Evolutionary conservation across 1,140 invertebrate species (phyloP).

Genomic region (Drosophila bocqueti): DNA sequence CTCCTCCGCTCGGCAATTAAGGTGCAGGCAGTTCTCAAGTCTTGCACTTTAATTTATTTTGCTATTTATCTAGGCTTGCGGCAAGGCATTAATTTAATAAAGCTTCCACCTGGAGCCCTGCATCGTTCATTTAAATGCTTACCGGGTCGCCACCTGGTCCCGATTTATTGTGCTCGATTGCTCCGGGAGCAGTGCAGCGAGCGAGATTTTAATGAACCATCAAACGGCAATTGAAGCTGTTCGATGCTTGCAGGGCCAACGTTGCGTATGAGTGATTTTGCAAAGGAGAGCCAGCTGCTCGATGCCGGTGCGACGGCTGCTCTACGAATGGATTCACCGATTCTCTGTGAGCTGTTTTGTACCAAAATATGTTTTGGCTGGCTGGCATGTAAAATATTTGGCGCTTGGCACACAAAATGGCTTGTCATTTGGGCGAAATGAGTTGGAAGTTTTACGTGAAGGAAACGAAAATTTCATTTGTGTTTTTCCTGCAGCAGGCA

Average conservation of each 20-base stretch:
- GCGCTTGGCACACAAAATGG: constrained; percentile 63
- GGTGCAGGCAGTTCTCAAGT: constrained; percentile 23
- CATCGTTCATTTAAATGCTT: constrained; percentile 56
- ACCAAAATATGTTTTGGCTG: constrained; percentile 53
- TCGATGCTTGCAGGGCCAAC: constrained; percentile 52
- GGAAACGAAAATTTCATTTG: constrained; percentile 36
- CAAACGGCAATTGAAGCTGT: constrained; percentile 65
- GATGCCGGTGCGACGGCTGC: not conserved
- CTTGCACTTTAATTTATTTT: constrained; percentile 54
- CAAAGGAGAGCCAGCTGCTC: constrained; percentile 25
- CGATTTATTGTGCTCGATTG: constrained; percentile 66
- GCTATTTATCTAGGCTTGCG: constrained; percentile 61
- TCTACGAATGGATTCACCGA: not conserved
- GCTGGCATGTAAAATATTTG: constrained; percentile 71
- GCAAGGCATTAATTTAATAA: constrained; percentile 48
- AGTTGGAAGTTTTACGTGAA: constrained; percentile 54
- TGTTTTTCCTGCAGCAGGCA: not conserved
- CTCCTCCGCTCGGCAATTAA: constrained; percentile 40
- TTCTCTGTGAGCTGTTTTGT: constrained; percentile 3
- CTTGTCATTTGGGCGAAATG: constrained; percentile 57
- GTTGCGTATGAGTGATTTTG: constrained; percentile 76
- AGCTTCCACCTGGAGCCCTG: constrained; percentile 20
- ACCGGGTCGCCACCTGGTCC: constrained; percentile 27
- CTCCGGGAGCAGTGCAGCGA: constrained; percentile 43
- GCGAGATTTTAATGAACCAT: constrained; percentile 75